Base-by-base conservation (phyloP, 2,888 invertebrate species). In the Lasioglossum zephyrum region DNA sequence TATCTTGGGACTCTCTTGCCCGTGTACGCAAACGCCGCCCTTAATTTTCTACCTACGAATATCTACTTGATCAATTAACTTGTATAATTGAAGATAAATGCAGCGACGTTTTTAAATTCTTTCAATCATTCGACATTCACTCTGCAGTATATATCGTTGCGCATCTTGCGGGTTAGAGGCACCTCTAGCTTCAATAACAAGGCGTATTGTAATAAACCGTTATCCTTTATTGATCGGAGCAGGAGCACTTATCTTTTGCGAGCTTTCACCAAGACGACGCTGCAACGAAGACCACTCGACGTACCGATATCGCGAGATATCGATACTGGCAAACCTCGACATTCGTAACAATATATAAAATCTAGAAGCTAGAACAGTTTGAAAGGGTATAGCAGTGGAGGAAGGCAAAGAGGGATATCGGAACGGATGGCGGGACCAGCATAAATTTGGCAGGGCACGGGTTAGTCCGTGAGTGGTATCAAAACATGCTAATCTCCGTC, bases 401-500 rank as follows among this genome's bases (percentile, higher is more conserved):
- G 2, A 53, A 8, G 8, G 9, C 53, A 53, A 22, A 53, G 22
- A 31, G 39, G 66, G 53, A 57, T 60, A 73, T 78, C 73, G 81
- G 73, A 78, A 82, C 53, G 73, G 66, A 91, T 91, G 85, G 81
- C 76, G 77, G 73, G 22, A 41, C 60, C 77, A 80, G 86, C 88
- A 90, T 91, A 88, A 90, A 91, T 91, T 91, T 87, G 81, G 60
- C 84, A 39, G 79, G 31, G 81, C 73, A 73, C 53, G 79, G 74
- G 75, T 81, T 82, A 79, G 77, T 74, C 69, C 78, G 82, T 82
- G 89, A 91, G 89, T 91, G 92, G 86, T 89, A 87, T 86, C 86
- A 87, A 89, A 92, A 88, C 90, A 90, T 90, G 90, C 87, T 92
- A 91, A 92, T 92, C 91, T 90, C 88, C 36, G 39, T 69, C 69